Percentiles rank a stretch among this genome's conserved stretches.
These are phyloP conservation scores for Lophius piscatorius DNA, from an alignment of 2,113 vertebrate species.

Conservation along the genomic window DNA sequence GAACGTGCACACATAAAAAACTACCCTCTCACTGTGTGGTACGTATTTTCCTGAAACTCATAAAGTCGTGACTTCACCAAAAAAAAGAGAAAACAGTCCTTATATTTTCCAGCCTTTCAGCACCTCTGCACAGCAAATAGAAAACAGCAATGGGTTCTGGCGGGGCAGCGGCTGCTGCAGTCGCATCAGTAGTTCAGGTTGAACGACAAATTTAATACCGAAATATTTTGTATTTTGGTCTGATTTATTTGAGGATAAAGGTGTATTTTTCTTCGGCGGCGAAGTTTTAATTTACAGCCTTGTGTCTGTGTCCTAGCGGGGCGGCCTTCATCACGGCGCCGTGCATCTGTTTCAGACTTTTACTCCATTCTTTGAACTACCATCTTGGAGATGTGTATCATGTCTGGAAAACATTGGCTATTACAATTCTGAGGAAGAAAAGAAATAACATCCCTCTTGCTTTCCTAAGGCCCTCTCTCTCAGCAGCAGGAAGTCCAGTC, in stretches of 20 bases:
- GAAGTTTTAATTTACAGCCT: slow-evolving; percentile 7
- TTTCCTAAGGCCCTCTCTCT: slow-evolving; percentile 38
- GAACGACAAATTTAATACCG: no score
- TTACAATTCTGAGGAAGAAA: slow-evolving; percentile 47
- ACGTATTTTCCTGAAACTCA: slow-evolving; percentile 41
- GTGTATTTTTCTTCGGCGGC: neutral
- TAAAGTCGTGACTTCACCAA: slow-evolving; percentile 60
- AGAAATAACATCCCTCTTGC: slow-evolving; percentile 35
- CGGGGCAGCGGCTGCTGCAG: slow-evolving; percentile 5
- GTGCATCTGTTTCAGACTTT: slow-evolving; percentile 47
- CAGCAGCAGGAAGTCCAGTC: slow-evolving; percentile 57
- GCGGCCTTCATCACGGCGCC: neutral
- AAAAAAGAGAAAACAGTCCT: slow-evolving; percentile 38
- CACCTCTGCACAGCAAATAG: slow-evolving; percentile 55
- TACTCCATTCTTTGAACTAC: slow-evolving; percentile 38
- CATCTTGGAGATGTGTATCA: slow-evolving; percentile 48
- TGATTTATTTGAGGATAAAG: neutral
- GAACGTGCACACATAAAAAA: slow-evolving; percentile 13
- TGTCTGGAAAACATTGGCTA: slow-evolving; percentile 61
- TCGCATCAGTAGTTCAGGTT: no score
- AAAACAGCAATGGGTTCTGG: slow-evolving; percentile 46
- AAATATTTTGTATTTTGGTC: no score
- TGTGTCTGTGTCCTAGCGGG: slow-evolving; percentile 17
- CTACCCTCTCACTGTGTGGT: slow-evolving; percentile 58
- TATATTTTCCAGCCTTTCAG: slow-evolving; percentile 52